Conservation (phyloP, 1,140 invertebrate genomes). For the Euglossa dilemma region DNA sequence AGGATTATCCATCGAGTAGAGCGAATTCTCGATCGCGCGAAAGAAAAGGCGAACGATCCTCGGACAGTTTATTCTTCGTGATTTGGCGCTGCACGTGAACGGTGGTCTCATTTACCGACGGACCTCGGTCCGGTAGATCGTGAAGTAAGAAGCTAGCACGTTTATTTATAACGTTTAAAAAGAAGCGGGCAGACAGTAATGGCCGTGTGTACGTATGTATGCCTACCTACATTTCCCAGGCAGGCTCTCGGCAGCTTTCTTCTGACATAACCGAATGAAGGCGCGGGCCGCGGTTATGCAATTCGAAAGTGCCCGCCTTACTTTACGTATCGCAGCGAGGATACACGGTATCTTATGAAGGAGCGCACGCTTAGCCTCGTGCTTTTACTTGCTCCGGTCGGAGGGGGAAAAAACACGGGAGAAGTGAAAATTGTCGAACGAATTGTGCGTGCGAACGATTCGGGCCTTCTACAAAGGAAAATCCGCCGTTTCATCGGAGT, state of each 20-base stretch:
- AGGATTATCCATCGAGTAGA: neutral
- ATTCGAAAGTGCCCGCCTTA: slow-evolving; percentile 83
- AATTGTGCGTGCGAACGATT: slow-evolving; percentile 3
- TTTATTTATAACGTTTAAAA: slow-evolving; percentile 75
- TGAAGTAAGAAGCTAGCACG: slow-evolving; percentile 56
- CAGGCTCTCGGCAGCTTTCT: slow-evolving; percentile 79
- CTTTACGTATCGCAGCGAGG: slow-evolving; percentile 77
- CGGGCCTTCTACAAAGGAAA: neutral
- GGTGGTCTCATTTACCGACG: neutral
- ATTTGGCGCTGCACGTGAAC: slow-evolving; percentile 30
- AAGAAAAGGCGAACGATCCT: neutral
- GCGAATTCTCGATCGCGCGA: neutral
- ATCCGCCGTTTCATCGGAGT: neutral
- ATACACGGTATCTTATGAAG: slow-evolving; percentile 58
- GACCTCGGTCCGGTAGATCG: slow-evolving; percentile 13
- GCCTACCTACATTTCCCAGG: slow-evolving; percentile 78
- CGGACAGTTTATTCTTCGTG: slow-evolving; percentile 9
- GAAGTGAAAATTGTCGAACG: slow-evolving; percentile 25
- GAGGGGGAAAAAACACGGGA: neutral
- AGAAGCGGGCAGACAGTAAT: slow-evolving; percentile 52
- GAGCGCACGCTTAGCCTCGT: slow-evolving; percentile 55
- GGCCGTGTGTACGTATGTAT: slow-evolving; percentile 37
- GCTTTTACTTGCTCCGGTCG: slow-evolving; percentile 50
- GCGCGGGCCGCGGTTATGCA: slow-evolving; percentile 81
- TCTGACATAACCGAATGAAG: slow-evolving; percentile 83